Percentiles rank a stretch among this genome's conserved stretches.
These are phyloP conservation scores for Onychomys arenicola DNA, from an alignment of 2,797 vertebrate species.

Conservation along the genomic window DNA sequence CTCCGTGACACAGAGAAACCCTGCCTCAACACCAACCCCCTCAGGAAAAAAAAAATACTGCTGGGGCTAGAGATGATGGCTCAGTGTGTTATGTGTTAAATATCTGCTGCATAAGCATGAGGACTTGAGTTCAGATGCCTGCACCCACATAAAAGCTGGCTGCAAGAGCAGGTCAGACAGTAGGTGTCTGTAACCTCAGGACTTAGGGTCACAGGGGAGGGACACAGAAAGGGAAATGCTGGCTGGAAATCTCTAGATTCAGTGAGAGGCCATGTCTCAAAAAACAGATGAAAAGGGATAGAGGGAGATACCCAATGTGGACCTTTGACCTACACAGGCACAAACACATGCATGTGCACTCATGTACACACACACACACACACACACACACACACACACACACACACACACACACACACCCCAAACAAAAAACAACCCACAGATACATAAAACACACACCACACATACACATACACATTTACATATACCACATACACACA, in stretches of 20 bases:
- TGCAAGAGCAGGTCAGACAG: background rate
- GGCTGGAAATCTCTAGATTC: background rate
- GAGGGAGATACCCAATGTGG: background rate
- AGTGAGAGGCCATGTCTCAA: background rate
- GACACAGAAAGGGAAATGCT: background rate
- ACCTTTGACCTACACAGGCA: background rate
- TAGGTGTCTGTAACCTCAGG: background rate
- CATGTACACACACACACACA: background rate
- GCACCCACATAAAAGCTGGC: background rate
- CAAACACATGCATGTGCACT: background rate
- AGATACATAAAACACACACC: no score
- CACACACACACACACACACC: background rate
- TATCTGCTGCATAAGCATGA: background rate
- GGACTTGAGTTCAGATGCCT: background rate
- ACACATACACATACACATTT: no score
- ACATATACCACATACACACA: no score
- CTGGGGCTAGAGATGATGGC: background rate
- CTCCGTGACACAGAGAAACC: background rate
- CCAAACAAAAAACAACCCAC: background rate
- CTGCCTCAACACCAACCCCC: background rate
- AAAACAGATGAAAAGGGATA: background rate
- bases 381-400: background rate
- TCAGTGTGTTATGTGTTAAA: background rate
- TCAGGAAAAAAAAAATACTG: background rate
- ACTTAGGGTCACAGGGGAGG: background rate